Evolutionary conservation across 2,888 invertebrate species (phyloP), one percentile per base, ranked within the genome.

Genomic region (Mesopsocus fuscifrons): DNA sequence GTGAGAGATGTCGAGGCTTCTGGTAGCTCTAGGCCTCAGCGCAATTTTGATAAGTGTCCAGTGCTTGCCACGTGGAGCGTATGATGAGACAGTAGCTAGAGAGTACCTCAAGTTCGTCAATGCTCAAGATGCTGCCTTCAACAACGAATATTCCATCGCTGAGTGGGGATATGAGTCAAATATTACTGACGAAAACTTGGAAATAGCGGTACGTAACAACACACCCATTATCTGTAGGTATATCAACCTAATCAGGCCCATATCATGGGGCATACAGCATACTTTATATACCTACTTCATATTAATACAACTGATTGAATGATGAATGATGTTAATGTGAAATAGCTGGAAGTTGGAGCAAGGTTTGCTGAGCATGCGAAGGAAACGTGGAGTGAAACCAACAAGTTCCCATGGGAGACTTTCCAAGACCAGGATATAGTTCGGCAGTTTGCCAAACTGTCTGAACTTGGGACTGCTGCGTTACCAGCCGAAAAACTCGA

Each of bases 111-210:
- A 66, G 43, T 66, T 71, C 45, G 55, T 77, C 21, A 77, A 81
- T 55, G 65, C 63, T 41, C 68, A 71, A 45, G 60, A 67, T n/a
- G 72, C 70, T 1, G 52, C 61, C 41, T 67, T 73, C 52, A 66
- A 64, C 47, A 74, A 79, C 53, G 60, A 65, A n/a, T 68, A 67
- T 3, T 65, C 68, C 1, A 50, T 72, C 2, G 76, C 77, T 0
- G 68, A 72, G 45, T 85, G 85, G 84, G 69, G 66, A 0, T 83
- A 83, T 55, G 74, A 73, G 0, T 76, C 81, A 0, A 78, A 85
- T 55, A 69, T 85, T 33, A 84, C 77, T 1, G 73, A 78, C 42
- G 71, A 70, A 44, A 84, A 77, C 59, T 67, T 77, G 43, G 66
- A 69, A 23, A 56, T 54, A 11, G 68, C 70, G 57, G 61, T 70